Evolutionary conservation across 2,888 invertebrate species (phyloP).

Genomic region (Microchrysa polita): DNA sequence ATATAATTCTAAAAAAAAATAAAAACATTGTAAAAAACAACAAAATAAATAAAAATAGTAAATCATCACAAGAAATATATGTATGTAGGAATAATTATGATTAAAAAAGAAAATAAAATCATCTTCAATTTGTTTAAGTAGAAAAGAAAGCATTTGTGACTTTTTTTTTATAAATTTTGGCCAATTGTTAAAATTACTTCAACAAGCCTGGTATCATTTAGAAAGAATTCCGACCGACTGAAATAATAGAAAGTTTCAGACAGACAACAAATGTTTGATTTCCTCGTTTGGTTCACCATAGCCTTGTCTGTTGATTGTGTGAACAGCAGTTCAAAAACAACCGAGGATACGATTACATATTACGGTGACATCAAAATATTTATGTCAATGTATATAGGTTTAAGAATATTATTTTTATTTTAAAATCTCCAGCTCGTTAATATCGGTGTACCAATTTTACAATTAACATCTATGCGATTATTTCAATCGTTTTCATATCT

Average conservation of each 20-base stretch:
- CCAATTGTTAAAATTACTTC: too few species aligned
- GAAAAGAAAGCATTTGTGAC: slow-evolving; percentile 17
- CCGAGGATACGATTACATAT: not conserved
- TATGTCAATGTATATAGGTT: slow-evolving; percentile 1
- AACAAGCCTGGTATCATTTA: too few species aligned
- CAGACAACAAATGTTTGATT: not conserved
- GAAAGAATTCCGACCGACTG: too few species aligned
- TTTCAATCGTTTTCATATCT: not conserved
- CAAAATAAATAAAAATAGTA: slow-evolving; percentile 33
- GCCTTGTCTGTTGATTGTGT: not conserved
- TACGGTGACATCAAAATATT: slow-evolving; percentile 29
- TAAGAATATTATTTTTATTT: slow-evolving; percentile 6
- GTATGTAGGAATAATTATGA: slow-evolving; percentile 7
- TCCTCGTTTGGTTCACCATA: not conserved
- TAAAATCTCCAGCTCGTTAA: not conserved
- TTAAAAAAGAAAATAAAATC: not conserved
- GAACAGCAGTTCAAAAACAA: not conserved
- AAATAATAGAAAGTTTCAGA: too few species aligned
- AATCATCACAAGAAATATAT: slow-evolving; percentile 37
- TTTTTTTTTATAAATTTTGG: too few species aligned
- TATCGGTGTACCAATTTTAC: not conserved
- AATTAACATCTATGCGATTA: not conserved
- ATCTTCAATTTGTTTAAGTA: slow-evolving; percentile 18
- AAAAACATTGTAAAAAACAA: slow-evolving; percentile 17
- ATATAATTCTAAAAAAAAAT: slow-evolving; percentile 21